Base-by-base conservation (phyloP, 92 coral and sea anemone genomes). In the Epizoanthus stellaris region DNA sequence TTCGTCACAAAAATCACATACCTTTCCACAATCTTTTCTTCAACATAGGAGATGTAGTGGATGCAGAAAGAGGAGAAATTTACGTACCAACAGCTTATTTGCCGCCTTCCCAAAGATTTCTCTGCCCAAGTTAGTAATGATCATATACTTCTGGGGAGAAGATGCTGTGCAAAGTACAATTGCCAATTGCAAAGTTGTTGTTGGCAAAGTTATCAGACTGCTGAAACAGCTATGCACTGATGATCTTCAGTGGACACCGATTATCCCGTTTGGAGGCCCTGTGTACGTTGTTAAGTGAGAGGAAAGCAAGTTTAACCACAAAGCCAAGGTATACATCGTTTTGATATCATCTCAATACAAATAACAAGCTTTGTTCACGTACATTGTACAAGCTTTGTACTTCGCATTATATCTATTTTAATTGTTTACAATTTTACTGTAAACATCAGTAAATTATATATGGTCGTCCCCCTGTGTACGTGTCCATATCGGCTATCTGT, bases 201-300 rank as follows among this genome's bases (percentile, higher is more conserved):
- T 82, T 21, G 43, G 75, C 0, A 15, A 47, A 69, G 62, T 82
- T 8, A 17, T 39, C 67, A 45, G 67, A 17, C 30, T 40, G 15
- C 8, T 82, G 20, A 71, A 82, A 52, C 76, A 82, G 54, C 47
- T 82, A 59, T 82, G 86, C 45, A 59, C 53, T 20, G 42, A 40
- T 1, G 86, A 82, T 25, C 77, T 82, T 15, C 77, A 23, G 34
- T 59, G 16, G 4, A 6, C 67, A 45, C 86, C 79, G 5, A 67
- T 81, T 39, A 82, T 69, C 61, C 86, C 86, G 42, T 82, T 82
- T 69, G 86, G 86, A 30, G 86, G 86, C 0, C 86, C 86, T 16
- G 86, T 67, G 19, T 23, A 38, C 59, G 72, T 82, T 8, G 86
- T 82, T 6, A 82, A 82, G 52, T 75, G 81, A 20, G 81, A 75